Conservation (phyloP, 1,140 invertebrate genomes). For the Habropoda laboriosa region DNA sequence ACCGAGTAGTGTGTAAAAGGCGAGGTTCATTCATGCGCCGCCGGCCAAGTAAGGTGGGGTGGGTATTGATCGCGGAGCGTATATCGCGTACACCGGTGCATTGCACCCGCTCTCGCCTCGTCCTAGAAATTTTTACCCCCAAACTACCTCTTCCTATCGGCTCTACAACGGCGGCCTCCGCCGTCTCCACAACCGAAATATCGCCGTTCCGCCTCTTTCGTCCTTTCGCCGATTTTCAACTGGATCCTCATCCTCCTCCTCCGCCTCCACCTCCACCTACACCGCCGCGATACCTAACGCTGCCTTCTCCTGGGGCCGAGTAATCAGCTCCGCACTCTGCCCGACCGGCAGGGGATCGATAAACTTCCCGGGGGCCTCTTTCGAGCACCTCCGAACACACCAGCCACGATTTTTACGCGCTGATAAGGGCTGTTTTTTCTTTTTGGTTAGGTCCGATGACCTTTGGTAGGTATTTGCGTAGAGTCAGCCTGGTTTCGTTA, state of each 20-base stretch:
- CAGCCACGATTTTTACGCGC: background rate
- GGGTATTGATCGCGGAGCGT: constrained; percentile 76
- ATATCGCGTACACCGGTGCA: constrained; percentile 65
- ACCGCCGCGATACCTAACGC: background rate
- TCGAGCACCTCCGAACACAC: background rate
- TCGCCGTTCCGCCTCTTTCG: background rate
- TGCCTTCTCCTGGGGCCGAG: constrained; percentile 12
- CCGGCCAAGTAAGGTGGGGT: constrained; percentile 77
- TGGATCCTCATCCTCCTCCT: constrained; percentile 15
- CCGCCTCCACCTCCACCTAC: no score
- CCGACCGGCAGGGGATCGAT: constrained; percentile 18
- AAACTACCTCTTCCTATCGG: constrained; percentile 27
- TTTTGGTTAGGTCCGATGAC: background rate
- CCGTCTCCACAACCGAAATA: background rate
- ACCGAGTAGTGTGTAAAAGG: constrained; percentile 74
- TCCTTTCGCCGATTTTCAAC: constrained; percentile 36
- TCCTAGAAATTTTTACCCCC: constrained; percentile 64
- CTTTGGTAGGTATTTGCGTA: background rate
- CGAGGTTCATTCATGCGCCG: constrained; percentile 80
- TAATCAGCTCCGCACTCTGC: no score
- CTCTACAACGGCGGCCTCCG: background rate
- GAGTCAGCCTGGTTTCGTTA: no score
- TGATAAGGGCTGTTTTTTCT: background rate
- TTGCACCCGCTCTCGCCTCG: constrained; percentile 63
- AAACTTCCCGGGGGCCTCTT: constrained; percentile 35